phyloP scores from a whole-genome alignment of 2,888 invertebrate species.

The Altica lythri region DNA sequence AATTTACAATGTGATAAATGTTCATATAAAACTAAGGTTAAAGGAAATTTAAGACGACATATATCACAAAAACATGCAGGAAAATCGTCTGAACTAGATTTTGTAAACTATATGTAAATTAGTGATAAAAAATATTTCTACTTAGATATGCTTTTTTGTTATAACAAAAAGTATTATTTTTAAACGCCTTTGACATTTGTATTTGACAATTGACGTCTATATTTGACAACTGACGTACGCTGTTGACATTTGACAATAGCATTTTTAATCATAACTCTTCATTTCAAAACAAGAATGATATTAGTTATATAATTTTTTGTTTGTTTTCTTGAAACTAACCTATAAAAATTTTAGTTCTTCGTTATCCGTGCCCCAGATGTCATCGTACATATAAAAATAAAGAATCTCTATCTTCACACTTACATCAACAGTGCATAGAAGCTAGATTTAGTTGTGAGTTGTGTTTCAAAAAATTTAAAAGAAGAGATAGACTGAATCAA shows the following conservation, averaged over 20 bases:
- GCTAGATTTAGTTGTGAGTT: constrained; percentile 33
- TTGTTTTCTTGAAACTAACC: neutral
- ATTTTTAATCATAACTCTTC: constrained; percentile 5
- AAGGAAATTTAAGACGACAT: constrained; percentile 28
- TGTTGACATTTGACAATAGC: no score
- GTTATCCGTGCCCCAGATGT: constrained; percentile 37
- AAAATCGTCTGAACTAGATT: no score
- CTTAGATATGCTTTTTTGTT: no score
- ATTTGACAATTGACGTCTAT: no score
- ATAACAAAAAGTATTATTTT: no score
- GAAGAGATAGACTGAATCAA: constrained; percentile 30
- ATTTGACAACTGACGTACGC: no score
- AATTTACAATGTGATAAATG: constrained; percentile 38
- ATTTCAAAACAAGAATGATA: no score
- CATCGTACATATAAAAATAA: constrained; percentile 56
- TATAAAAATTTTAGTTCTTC: constrained; percentile 10
- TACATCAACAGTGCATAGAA: constrained; percentile 33
- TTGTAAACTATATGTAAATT: no score
- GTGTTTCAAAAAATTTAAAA: constrained; percentile 35
- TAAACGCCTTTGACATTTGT: no score
- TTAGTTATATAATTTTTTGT: neutral
- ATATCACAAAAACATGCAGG: no score
- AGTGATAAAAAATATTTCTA: no score
- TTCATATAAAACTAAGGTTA: constrained; percentile 36
- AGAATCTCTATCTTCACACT: constrained; percentile 61